Evolutionary conservation across 2,888 invertebrate genomes (phyloP).

Genomic region (Macrosoma leucophasiata): DNA sequence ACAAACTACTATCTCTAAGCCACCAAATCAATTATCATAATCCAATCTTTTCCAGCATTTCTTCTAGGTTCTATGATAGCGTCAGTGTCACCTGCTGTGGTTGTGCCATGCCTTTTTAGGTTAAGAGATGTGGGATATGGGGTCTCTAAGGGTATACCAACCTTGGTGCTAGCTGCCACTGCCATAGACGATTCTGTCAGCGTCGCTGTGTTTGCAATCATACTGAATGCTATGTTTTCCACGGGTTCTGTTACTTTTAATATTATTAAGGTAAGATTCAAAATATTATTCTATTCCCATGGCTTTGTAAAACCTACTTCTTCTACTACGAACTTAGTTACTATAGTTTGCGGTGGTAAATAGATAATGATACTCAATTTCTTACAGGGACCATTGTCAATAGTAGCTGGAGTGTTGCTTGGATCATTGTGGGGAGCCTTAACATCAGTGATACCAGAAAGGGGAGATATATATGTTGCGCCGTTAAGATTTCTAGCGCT

Average conservation of each 20-base stretch:
- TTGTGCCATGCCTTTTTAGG: slow-evolving; percentile 88
- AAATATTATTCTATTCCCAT: too few relatives aligned
- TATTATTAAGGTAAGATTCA: slow-evolving; percentile 71
- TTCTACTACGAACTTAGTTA: too few relatives aligned
- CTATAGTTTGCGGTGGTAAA: too few relatives aligned
- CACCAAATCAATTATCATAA: too few relatives aligned
- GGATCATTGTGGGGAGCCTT: slow-evolving; percentile 84
- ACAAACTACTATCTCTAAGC: too few relatives aligned
- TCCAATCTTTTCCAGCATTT: slow-evolving; percentile 67
- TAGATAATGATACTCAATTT: slow-evolving; percentile 7
- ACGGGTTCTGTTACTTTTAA: slow-evolving; percentile 78
- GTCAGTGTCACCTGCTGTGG: slow-evolving; percentile 93
- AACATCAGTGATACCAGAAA: slow-evolving; percentile 83
- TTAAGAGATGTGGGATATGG: slow-evolving; percentile 85
- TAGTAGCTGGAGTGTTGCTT: slow-evolving; percentile 81
- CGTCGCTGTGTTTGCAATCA: slow-evolving; percentile 89
- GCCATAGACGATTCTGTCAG: slow-evolving; percentile 94
- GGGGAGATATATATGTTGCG: slow-evolving; percentile 79
- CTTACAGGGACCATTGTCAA: slow-evolving; percentile 79
- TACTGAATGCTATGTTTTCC: slow-evolving; percentile 86
- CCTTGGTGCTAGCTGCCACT: slow-evolving; percentile 89
- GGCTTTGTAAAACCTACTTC: too few relatives aligned
- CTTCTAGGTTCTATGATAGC: slow-evolving; percentile 86
- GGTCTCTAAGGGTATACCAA: slow-evolving; percentile 90
- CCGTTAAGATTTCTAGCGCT: slow-evolving; percentile 82